Evolutionary conservation across 1,140 invertebrate genomes (phyloP), one percentile per base, ranked within the genome.

Genomic region (Hyphantria cunea): DNA sequence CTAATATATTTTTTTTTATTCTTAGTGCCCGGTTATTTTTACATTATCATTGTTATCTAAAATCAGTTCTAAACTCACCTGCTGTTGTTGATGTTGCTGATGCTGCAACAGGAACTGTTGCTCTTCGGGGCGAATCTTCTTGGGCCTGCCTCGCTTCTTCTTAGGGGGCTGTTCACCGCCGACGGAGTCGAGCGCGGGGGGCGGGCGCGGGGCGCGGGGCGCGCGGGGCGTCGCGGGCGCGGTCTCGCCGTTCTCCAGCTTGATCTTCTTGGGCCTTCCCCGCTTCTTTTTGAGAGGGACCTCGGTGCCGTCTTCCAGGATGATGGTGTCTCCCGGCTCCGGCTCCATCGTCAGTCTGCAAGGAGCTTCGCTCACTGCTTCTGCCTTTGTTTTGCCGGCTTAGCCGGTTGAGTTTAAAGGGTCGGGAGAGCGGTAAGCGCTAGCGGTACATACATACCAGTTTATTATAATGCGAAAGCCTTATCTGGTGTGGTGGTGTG

Each of bases 261-360:
- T 95, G 3, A 97, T 94, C 84, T 97, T 97, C 90, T 97, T 97
- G 34, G 96, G 96, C 15, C 96, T 91, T 0, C 96, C 96, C 12
- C 96, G 92, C 81, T 97, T 97, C 91, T 97, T 97, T 89, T 97
- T 97, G n/a, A 94, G 94, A 0, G 95, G 94, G 31, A 95, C 93
- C 71, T 93, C 92, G 10, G 91, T 93, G 58, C 93, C 93, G 66
- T 93, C 91, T 62, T 94, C 93, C 47, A 91, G 80, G 42, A 91
- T 83, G 70, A 91, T 91, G 44, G 88, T 90, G 82, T 91, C 80
- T 37, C 84, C 80, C 41, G 86, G 72, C 76, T 92, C 83, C 70
- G 86, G 79, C 89, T 93, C 74, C 84, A 92, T 84, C 10, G 88
- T 90, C 68, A 92, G 80, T 72, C 91, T 92, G 86, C 31, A 80